These are phyloP conservation scores for Rhizoglyphus robini DNA, from an alignment of 1,140 invertebrate species.

Conservation along the genomic window DNA sequence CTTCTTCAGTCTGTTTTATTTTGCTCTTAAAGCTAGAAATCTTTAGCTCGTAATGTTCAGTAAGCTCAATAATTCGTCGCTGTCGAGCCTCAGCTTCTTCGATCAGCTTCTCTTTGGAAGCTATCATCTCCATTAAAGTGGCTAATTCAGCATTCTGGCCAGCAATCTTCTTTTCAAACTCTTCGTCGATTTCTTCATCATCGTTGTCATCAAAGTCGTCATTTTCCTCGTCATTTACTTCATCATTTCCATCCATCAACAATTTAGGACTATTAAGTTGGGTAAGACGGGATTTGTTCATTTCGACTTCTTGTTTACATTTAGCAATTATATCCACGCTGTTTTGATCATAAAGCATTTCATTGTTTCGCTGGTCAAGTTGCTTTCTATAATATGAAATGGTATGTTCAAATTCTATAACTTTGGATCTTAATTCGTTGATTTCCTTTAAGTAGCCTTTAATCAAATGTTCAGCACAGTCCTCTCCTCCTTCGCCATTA, in stretches of 20 bases:
- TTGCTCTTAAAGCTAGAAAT: slow-evolving; percentile 68
- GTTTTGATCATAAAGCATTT: slow-evolving; percentile 30
- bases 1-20: slow-evolving; percentile 76
- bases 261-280: slow-evolving; percentile 31
- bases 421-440: slow-evolving; percentile 64
- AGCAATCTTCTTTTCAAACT: slow-evolving; percentile 17
- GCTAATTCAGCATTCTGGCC: slow-evolving; percentile 22
- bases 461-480: slow-evolving; percentile 52
- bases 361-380: neutral
- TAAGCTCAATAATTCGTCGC: slow-evolving; percentile 61
- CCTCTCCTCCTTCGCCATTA: slow-evolving; percentile 50
- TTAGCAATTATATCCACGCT: slow-evolving; percentile 28
- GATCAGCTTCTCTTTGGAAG: slow-evolving; percentile 57
- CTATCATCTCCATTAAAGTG: slow-evolving; percentile 25
- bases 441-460: slow-evolving; percentile 78
- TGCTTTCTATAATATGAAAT: slow-evolving; percentile 57
- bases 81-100: slow-evolving; percentile 83
- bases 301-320: neutral
- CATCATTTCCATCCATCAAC: slow-evolving; percentile 31
- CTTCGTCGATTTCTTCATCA: slow-evolving; percentile 22
- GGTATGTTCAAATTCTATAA: slow-evolving; percentile 73
- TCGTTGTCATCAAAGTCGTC: slow-evolving; percentile 29
- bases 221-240: slow-evolving; percentile 30
- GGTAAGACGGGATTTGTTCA: slow-evolving; percentile 37
- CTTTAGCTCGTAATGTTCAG: slow-evolving; percentile 85